Conservation (phyloP, 1,140 invertebrate genomes). For the Drosophila arizonae region DNA sequence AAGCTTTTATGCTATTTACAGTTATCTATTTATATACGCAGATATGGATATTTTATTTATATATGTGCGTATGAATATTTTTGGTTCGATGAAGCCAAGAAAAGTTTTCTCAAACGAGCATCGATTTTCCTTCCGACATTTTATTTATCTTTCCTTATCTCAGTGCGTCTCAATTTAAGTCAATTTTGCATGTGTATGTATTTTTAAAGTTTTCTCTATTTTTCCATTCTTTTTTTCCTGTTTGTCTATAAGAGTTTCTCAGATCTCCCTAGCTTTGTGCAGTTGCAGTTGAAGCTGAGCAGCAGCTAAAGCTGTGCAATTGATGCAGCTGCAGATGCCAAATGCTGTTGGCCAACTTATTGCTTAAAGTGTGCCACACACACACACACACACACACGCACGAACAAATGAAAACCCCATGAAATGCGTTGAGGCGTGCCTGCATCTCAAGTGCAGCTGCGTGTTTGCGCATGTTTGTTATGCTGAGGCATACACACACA, state of each 20-base stretch:
- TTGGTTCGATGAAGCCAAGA: no score
- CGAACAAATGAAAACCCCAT: conserved; percentile 9
- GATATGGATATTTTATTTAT: no score
- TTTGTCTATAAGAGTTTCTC: conserved; percentile 49
- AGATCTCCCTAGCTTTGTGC: neutral
- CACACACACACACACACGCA: conserved; percentile 15
- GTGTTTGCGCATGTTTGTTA: conserved; percentile 54
- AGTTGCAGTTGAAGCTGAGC: conserved; percentile 43
- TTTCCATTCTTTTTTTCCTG: no score
- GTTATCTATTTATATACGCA: no score
- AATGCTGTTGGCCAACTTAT: conserved; percentile 40
- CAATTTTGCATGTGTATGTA: no score
- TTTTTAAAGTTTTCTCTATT: no score
- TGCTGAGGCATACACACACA: conserved; percentile 19
- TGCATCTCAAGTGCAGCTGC: conserved; percentile 31
- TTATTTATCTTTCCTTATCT: no score
- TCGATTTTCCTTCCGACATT: no score
- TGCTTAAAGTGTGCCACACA: conserved; percentile 57
- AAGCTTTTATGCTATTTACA: no score
- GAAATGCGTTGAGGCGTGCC: neutral
- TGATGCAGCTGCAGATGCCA: conserved; percentile 9
- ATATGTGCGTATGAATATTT: no score
- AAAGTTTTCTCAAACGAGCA: no score
- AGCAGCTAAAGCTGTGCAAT: conserved; percentile 29
- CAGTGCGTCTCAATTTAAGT: neutral